Base-by-base conservation (phyloP, 2,113 vertebrate species). In the Oxyura jamaicensis region DNA sequence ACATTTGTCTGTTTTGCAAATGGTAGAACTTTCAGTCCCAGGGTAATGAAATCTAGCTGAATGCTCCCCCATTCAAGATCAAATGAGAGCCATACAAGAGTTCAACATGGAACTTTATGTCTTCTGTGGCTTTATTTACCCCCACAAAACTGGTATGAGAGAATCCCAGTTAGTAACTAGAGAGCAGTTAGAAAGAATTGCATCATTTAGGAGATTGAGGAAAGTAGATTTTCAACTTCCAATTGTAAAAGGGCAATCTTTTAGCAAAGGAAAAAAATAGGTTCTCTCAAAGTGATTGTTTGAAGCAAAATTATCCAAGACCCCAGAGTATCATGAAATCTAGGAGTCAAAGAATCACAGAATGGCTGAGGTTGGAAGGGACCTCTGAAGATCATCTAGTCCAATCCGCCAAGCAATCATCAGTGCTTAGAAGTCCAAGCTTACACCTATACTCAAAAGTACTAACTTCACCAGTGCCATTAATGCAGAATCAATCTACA, bases 191-290 rank as follows among this genome's bases (percentile, higher is more conserved):
- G 17, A 87, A 65, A 93, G 36, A 90, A 91, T 77, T 87, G 44
- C 78, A 95, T 91, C 71, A 56, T 17, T 90, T 79, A 78, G 78
- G 55, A 95, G 26, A 6, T 46, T 65, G 74, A 36, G 86, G 42
- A 86, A 91, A 88, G n/a, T 79, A 93, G 65, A 73, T 94, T 96
- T 97, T 96, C 87, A 88, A n/a, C 48, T 42, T 58, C 58, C 63
- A 73, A 44, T 83, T 91, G 66, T 77, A 78, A 65, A 88, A 65
- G 13, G 33, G 13, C 19, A 18, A 23, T 63, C 16, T 63, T 56
- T 69, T 13, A 50, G 25, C 20, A 53, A 53, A 66, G 14, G 3
- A 41, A 66, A 65, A 78, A 23, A 23, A 10, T 11, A 63, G 11
- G 11, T 41, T 8, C 10, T 58, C 6, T 3, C 14, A 46, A n/a